Percentiles rank a stretch among this genome's conserved stretches.
Evolutionary conservation across 2,888 invertebrate genomes (phyloP).

Genomic region (Eupithecia inturbata): DNA sequence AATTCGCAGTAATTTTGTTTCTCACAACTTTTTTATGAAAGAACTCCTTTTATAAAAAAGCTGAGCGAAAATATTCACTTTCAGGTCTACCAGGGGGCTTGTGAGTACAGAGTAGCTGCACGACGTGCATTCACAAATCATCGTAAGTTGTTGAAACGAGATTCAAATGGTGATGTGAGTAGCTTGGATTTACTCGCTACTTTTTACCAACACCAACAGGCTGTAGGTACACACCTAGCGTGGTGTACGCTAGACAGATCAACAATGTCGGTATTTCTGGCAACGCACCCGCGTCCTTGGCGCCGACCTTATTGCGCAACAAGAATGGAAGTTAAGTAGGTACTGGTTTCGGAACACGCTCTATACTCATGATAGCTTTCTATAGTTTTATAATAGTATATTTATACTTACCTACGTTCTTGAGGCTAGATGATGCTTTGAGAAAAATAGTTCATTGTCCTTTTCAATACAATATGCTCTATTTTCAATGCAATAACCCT

Average conservation of each 20-base stretch:
- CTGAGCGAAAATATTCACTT: neutral
- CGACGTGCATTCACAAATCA: neutral
- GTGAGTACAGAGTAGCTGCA: conserved; percentile 1
- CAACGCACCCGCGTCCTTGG: conserved; percentile 83
- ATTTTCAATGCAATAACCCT: too few species aligned
- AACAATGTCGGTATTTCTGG: conserved; percentile 81
- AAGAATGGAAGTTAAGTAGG: conserved; percentile 2
- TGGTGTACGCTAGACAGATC: conserved; percentile 75
- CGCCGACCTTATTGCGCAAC: conserved; percentile 83
- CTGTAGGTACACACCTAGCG: conserved; percentile 16
- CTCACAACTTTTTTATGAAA: neutral
- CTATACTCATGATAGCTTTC: conserved; percentile 50
- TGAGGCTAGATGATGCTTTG: neutral
- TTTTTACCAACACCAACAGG: neutral
- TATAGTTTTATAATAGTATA: too few species aligned
- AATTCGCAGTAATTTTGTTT: neutral
- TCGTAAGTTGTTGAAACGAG: neutral
- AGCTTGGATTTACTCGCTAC: neutral
- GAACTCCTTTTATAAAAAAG: neutral
- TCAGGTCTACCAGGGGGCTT: neutral
- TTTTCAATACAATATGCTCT: too few species aligned
- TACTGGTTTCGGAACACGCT: conserved; percentile 77
- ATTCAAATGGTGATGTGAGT: neutral
- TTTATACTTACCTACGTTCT: neutral
- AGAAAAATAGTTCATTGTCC: too few species aligned